These are phyloP conservation scores for Galeopsomyia nigrocyanea DNA, from an alignment of 2,888 invertebrate genomes.

Conservation along the genomic window DNA sequence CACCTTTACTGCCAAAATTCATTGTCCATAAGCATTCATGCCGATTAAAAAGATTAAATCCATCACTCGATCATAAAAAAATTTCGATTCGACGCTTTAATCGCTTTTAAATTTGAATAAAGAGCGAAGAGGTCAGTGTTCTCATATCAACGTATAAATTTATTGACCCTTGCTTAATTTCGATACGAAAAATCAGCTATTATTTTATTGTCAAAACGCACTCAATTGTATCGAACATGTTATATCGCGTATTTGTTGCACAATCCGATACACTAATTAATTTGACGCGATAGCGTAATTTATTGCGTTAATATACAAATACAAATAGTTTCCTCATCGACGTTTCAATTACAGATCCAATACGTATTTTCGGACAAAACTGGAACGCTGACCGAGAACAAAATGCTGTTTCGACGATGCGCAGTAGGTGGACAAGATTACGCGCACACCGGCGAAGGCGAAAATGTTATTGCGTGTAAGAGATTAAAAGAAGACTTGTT, in stretches of 20 bases:
- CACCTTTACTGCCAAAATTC: too few relatives aligned
- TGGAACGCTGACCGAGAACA: conserved; percentile 96
- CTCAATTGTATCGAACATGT: too few relatives aligned
- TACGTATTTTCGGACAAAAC: conserved; percentile 98
- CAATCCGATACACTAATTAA: too few relatives aligned
- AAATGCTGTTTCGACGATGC: conserved; percentile 95
- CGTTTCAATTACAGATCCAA: conserved; percentile 72
- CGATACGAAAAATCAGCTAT: not conserved
- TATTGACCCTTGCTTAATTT: not conserved
- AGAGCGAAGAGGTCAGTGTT: not conserved
- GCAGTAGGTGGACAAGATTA: conserved; percentile 92
- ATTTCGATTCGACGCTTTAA: too few relatives aligned
- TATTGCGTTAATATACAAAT: not conserved
- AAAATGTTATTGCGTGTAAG: conserved; percentile 73
- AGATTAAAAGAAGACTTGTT: conserved; percentile 71
- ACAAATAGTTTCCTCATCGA: not conserved
- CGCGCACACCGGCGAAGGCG: conserved; percentile 80
- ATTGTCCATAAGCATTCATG: too few relatives aligned
- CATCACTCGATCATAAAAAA: too few relatives aligned
- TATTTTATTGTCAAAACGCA: not conserved
- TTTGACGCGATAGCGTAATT: too few relatives aligned
- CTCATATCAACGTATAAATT: not conserved
- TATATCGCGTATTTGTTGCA: too few relatives aligned
- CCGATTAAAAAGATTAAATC: too few relatives aligned
- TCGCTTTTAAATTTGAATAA: too few relatives aligned